A percentile compares a stretch with the other conserved stretches of the same genome.
Conservation (phyloP, 2,888 invertebrate genomes). For the Chrysina gloriosa region DNA sequence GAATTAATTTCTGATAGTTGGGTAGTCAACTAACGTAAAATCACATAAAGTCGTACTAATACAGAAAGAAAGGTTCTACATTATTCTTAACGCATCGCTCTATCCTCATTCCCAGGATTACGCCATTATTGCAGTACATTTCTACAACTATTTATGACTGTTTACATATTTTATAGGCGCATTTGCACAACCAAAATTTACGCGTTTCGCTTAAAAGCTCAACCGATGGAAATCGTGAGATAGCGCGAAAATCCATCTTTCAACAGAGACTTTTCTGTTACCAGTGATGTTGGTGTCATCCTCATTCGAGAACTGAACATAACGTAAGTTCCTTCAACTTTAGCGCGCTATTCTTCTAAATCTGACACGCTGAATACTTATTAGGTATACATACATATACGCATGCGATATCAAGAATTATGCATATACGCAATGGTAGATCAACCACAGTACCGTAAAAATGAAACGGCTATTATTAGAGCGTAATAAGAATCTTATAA, state of each 20-base stretch:
- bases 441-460: constrained; percentile 31
- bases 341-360: constrained; percentile 12
- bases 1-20: too few species aligned
- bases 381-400: neutral
- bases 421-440: constrained; percentile 26
- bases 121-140: neutral
- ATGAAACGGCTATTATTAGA: constrained; percentile 39
- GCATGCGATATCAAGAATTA: constrained; percentile 15
- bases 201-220: constrained; percentile 11
- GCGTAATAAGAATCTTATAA: constrained; percentile 40
- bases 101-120: neutral
- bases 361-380: constrained; percentile 18
- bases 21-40: too few species aligned
- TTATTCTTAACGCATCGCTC: too few species aligned
- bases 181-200: neutral
- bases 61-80: too few species aligned
- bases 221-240: neutral
- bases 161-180: neutral
- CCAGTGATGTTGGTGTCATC: neutral
- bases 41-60: too few species aligned
- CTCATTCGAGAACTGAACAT: neutral
- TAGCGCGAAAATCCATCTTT: neutral
- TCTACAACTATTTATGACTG: neutral
- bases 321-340: constrained; percentile 1
- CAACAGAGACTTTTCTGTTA: constrained; percentile 18